Conservation (phyloP, 2,797 vertebrate species). For the Columba guinea region DNA sequence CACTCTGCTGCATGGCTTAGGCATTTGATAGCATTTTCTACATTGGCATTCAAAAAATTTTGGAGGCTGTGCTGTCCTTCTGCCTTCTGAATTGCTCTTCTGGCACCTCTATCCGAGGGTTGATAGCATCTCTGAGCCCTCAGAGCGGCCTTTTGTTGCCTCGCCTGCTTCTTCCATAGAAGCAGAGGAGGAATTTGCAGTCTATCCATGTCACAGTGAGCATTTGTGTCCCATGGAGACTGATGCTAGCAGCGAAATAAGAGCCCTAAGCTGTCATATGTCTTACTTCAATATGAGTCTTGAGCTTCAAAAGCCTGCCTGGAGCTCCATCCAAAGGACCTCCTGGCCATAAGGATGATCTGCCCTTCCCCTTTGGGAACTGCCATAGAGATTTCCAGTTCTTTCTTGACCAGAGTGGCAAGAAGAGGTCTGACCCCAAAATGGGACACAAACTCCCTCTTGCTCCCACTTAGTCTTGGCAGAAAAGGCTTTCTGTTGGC, state of each 20-base stretch:
- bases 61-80: not conserved
- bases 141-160: not conserved
- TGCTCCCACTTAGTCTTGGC: not conserved
- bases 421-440: not conserved
- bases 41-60: not conserved
- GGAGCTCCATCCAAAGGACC: not conserved
- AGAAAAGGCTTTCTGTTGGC: not conserved
- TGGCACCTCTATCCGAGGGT: not conserved
- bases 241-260: not conserved
- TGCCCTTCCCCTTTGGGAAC: not conserved
- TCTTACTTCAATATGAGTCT: not conserved
- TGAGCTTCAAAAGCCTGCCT: not conserved
- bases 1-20: not conserved
- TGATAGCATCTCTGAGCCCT: not conserved
- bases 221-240: rapidly evolving
- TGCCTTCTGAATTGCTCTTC: not conserved
- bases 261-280: not conserved
- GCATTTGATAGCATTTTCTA: not conserved
- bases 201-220: not conserved
- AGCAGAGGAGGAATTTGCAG: not conserved
- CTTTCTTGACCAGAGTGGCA: not conserved
- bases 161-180: not conserved
- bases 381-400: not conserved
- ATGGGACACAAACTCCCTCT: not conserved
- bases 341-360: not conserved